phyloP scores from a whole-genome alignment of 1,140 invertebrate genomes.

The Drosophila sucinea region DNA sequence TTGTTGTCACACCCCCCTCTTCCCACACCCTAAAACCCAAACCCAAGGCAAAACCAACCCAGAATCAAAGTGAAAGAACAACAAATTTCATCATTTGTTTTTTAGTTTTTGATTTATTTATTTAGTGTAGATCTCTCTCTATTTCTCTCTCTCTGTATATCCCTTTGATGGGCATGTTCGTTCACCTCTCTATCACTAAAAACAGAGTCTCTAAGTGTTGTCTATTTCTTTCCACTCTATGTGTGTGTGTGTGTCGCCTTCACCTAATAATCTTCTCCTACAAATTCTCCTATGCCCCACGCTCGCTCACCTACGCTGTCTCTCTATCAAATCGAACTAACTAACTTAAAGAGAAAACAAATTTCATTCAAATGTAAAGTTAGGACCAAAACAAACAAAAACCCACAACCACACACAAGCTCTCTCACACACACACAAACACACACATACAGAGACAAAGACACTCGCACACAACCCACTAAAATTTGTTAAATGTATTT shows the following conservation, averaged over 20 bases:
- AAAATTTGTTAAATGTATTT: slow-evolving; percentile 83
- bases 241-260: slow-evolving; percentile 28
- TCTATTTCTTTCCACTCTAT: slow-evolving; percentile 60
- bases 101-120: background rate
- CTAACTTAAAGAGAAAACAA: background rate
- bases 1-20: background rate
- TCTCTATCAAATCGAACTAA: slow-evolving; percentile 26
- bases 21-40: background rate
- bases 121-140: slow-evolving; percentile 1
- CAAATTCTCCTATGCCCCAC: slow-evolving; percentile 23
- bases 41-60: background rate
- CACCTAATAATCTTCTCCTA: slow-evolving; percentile 9
- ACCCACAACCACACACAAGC: slow-evolving; percentile 33
- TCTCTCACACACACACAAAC: slow-evolving; percentile 22
- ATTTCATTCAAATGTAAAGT: slow-evolving; percentile 41
- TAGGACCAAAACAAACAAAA: slow-evolving; percentile 42
- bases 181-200: slow-evolving; percentile 1
- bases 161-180: slow-evolving; percentile 5
- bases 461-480: slow-evolving; percentile 53
- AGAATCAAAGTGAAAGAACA: slow-evolving; percentile 3
- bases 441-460: slow-evolving; percentile 42
- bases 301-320: slow-evolving; percentile 38
- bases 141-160: slow-evolving; percentile 4
- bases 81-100: slow-evolving; percentile 5
- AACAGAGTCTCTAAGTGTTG: slow-evolving; percentile 66